Base-by-base conservation (phyloP, 1,140 invertebrate species). In the Drosophila sp. region DNA sequence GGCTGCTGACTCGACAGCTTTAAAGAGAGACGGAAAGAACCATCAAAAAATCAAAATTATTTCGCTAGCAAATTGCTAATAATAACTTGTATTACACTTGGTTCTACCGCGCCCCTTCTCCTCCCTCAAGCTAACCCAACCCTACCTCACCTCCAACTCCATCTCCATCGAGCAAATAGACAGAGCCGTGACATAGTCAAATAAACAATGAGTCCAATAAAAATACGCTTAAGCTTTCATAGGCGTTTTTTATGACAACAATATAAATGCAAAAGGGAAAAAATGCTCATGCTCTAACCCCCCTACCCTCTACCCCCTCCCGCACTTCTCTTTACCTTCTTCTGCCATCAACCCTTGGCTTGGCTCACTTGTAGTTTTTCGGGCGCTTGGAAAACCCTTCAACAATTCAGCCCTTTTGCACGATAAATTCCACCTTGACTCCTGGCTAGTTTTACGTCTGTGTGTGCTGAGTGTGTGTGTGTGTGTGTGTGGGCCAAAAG, bases 231-330 rank as follows among this genome's bases (percentile, higher is more conserved):
- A 90, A 85, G 86, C 86, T 90, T 90, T 90, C 85, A 90, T 90
- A 90, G 87, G 87, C 87, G 87, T 90, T 90, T 90, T 90, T 90
- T 90, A 90, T 90, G 87, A 90, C 87, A 90, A 90, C 87, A 90
- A 90, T 90, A 90, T 87, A 90, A 90, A 90, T 90, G 87, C 83
- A 90, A 90, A 81, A 69, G 84, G 70, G 66, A 75, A 70, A 17
- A 80, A 80, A 60, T 66, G 66, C 63, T 47, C 60, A 55, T 17
- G 17, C 44, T 47, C 61, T 32, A 11, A 33, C 35, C 40, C 17
- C n/a, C 33, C 11, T 17, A 38, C 33, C 38, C 2, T 1, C 17
- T 1, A 1, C 27, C 8, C 8, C 5, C 38, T 27, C 8, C 23
- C 17, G 3, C 23, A 33, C 35, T 38, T 40, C 8, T 4, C 60